Base-by-base conservation (phyloP, 2,888 invertebrate genomes). In the Trissolcus japonicus region DNA sequence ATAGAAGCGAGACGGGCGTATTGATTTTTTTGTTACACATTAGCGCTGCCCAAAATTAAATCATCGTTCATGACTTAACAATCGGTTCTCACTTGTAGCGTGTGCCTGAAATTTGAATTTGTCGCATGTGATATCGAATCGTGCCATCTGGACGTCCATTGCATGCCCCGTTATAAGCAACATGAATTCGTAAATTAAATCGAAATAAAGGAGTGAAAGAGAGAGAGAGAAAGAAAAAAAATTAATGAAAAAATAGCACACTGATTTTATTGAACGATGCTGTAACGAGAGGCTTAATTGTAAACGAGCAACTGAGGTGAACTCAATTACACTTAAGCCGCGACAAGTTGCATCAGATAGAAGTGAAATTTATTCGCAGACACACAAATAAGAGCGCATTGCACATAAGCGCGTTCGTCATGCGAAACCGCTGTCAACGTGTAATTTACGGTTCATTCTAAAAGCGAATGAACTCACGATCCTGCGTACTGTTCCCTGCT, bases 381-480 rank as follows among this genome's bases (percentile, higher is more conserved):
- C 54, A 60, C 66, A 21, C 16, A 16, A 46, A 16, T 46, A 46
- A 46, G 46, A 46, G 46, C 43, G 43, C n/a, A 46, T 56, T 63
- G 61, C 67, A 67, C 25, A 69, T 51, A 78, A 78, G 71, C 78
- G 50, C 50, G 35, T 65, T 71, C 35, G 43, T 63, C 79, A 79
- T 80, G 80, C 80, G 66, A 73, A 61, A 71, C 61, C 48, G 67
- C 60, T 59, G 48, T 68, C 57, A 75, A 68, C 48, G 17, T 66
- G 57, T 73, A 46, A 35, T 57, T 48, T 65, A 82, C 79, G 54
- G 84, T 83, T 85, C 85, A 86, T 86, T 86, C 86, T 82, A 78
- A 78, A 76, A 80, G 78, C 74, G 86, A 85, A 86, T 85, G 87
- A 87, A 89, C 89, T 89, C 88, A 89, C 89, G 84, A 86, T 88